Base-by-base conservation (phyloP, 1,140 invertebrate species). In the Penaeus vannamei region DNA sequence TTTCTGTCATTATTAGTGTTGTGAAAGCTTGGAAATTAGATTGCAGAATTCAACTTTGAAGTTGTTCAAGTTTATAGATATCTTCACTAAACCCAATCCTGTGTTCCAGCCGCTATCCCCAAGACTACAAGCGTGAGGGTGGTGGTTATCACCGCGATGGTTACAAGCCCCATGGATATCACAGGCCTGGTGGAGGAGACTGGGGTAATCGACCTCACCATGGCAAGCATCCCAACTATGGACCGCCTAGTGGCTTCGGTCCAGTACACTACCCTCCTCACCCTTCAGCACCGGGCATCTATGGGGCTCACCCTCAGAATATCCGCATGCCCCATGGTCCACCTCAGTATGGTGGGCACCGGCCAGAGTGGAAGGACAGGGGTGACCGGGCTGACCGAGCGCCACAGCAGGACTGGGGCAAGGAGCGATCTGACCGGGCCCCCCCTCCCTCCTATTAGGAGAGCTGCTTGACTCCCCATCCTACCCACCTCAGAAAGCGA, bases 141-240 rank as follows among this genome's bases (percentile, higher is more conserved):
- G 62, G 84, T 12, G 42, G 64, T 26, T 90, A 90, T 29, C 86
- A 87, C 29, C 85, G 85, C 77, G 89, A 90, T 53, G 85, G 89
- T 23, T 90, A 84, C 69, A 90, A 84, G 64, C 80, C 82, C 26
- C 89, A 90, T 85, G 90, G 90, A 0, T 90, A 90, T 61, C 88
- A 90, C 69, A 87, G 90, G 60, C 82, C 81, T 79, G 85, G 85
- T 23, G 90, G 69, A 53, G 46, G 32, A 36, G 85, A 85, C 19
- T 85, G 90, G 82, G 85, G 89, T 59, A 36, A 29, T 59, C 81
- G 90, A 12, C 86, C 26, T 3, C 86, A 87, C 42, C 86, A 90
- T 26, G 69, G 76, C 20, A 90, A 90, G 77, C 86, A 90, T 42
- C 72, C 69, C 29, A 53, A 36, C 19, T 90, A 90, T 81, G 89